These are phyloP conservation scores for Dreissena polymorpha DNA, from an alignment of 1,140 invertebrate species.

Conservation along the genomic window DNA sequence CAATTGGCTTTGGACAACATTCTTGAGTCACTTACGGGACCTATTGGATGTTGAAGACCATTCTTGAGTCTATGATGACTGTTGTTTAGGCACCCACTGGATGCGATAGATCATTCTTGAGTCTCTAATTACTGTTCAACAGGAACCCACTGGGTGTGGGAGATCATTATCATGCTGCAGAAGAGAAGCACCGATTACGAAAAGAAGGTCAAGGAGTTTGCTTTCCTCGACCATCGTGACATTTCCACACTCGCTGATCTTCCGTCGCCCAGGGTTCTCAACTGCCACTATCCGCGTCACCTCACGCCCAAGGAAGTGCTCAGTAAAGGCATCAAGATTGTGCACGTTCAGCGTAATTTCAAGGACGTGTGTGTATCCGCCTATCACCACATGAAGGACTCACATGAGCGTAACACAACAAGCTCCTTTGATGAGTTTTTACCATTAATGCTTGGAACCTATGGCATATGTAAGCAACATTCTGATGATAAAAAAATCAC, in stretches of 20 bases:
- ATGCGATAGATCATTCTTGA: too few species aligned
- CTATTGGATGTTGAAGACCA: too few species aligned
- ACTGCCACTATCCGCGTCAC: constrained; percentile 55
- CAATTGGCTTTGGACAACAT: too few species aligned
- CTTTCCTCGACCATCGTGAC: constrained; percentile 54
- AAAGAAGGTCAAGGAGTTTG: constrained; percentile 39
- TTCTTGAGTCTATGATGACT: too few species aligned
- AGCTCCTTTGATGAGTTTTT: background rate
- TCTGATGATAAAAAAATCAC: too few species aligned
- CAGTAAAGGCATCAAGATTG: constrained; percentile 54
- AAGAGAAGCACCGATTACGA: constrained; percentile 42
- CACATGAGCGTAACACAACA: background rate
- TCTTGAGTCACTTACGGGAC: too few species aligned
- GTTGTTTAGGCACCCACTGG: too few species aligned
- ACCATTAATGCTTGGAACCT: constrained; percentile 4
- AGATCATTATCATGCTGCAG: constrained; percentile 57
- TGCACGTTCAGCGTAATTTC: constrained; percentile 57
- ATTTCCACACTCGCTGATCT: constrained; percentile 29
- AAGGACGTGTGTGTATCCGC: constrained; percentile 65
- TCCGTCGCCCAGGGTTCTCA: constrained; percentile 58
- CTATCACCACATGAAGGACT: constrained; percentile 53
- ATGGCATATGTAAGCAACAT: background rate
- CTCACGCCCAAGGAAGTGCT: constrained; percentile 35
- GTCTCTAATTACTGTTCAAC: background rate
- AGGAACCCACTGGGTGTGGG: constrained; percentile 66